Base-by-base conservation (phyloP, 2,113 vertebrate species). In the Aptenodytes patagonicus region DNA sequence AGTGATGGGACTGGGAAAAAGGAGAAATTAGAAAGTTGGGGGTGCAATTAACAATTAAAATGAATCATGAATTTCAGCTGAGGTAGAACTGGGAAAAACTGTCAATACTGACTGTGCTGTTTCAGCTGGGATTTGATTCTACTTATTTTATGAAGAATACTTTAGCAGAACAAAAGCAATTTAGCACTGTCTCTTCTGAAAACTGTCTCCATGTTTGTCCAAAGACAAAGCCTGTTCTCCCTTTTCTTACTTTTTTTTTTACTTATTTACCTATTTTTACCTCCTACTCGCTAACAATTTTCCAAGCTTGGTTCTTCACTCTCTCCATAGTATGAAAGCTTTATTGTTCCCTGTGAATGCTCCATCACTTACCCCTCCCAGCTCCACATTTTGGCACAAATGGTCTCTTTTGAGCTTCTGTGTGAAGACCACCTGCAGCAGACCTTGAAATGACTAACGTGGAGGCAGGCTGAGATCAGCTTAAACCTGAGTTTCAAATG, bases 401-500 rank as follows among this genome's bases (percentile, higher is more conserved):
- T 60, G n/a, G 80, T 57, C 52, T 95, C 80, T 61, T 89, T 89
- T 66, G 84, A 97, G 94, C 93, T 98, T 96, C 97, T 93, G 96
- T 97, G 55, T 94, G 90, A 96, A 97, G 95, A 94, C 95, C 96
- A 95, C 95, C 97, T 97, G 94, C 91, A 96, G 85, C 0, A 95
- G 93, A 95, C 81, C 85, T 96, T 95, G 93, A 94, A 95, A 96
- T 83, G 54, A 90, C 86, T 89, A 94, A 90, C 12, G 1, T 58
- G 75, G 80, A 96, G 51, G 91, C 75, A 75, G 87, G 58, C 84
- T 95, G 95, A 96, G 73, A 94, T 96, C 96, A 93, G 83, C 64
- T 92, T 89, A 94, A 94, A 91, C 42, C 54, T 52, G 18, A 85
- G 42, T 91, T 93, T 96, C 90, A 93, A 89, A 93, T 55, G n/a